Conservation (phyloP, 1,140 invertebrate genomes). For the Ostrea edulis region DNA sequence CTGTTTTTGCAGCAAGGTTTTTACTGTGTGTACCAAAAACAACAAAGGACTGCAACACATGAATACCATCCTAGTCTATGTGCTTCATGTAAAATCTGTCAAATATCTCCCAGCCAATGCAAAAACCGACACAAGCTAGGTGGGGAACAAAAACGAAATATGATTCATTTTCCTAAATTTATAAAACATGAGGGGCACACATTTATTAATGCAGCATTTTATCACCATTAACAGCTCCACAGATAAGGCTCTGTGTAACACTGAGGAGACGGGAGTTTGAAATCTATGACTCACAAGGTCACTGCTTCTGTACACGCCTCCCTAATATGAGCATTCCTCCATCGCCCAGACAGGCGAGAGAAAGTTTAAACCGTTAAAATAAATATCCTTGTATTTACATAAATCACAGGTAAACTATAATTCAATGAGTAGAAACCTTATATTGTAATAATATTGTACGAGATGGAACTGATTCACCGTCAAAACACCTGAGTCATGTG, state of each 20-base stretch:
- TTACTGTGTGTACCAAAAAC: background rate
- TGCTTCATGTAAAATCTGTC: background rate
- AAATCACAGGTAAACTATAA: conserved; percentile 22
- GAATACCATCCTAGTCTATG: background rate
- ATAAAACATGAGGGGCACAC: background rate
- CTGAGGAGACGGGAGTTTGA: background rate
- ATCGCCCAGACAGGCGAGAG: conserved; percentile 14
- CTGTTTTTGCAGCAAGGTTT: background rate
- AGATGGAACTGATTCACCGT: background rate
- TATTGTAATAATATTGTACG: background rate
- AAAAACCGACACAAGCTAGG: background rate
- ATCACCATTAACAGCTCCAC: background rate
- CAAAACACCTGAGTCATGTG: background rate
- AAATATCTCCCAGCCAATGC: background rate
- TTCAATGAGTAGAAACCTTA: conserved; percentile 1
- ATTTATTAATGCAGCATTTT: background rate
- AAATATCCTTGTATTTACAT: conserved; percentile 6
- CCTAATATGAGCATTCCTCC: background rate
- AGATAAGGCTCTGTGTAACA: background rate
- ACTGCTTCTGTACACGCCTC: background rate
- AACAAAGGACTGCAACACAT: background rate
- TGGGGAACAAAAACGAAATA: background rate
- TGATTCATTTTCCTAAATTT: conserved; percentile 22
- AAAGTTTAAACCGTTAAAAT: conserved; percentile 36
- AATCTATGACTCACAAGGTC: conserved; percentile 25